Percentiles rank a stretch among this genome's conserved stretches.
phyloP scores from a whole-genome alignment of 2,113 vertebrate species.

The human region DNA sequence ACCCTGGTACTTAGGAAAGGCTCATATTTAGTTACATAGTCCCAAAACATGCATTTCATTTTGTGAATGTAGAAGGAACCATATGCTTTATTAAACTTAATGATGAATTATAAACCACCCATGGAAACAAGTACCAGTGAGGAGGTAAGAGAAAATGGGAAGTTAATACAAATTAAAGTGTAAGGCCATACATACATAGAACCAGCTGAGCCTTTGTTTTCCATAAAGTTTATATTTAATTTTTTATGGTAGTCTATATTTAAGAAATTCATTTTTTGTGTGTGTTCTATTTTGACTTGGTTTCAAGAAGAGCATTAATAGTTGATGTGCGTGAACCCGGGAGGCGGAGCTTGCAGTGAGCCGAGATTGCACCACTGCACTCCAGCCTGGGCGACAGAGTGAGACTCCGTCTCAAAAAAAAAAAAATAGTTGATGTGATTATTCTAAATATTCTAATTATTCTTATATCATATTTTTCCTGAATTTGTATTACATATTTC shows the following conservation, averaged over 20 bases:
- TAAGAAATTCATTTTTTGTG: background rate
- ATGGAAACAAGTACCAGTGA: conserved; percentile 15
- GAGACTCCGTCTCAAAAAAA: too few species aligned
- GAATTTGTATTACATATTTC: background rate
- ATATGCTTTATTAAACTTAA: conserved; percentile 63
- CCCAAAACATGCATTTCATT: conserved; percentile 53
- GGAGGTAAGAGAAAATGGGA: background rate
- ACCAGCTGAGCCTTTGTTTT: background rate
- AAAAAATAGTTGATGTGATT: background rate
- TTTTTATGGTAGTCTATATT: background rate
- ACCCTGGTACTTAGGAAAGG: background rate
- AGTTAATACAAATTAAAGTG: conserved; percentile 31
- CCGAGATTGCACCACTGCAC: too few species aligned
- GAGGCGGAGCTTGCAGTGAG: too few species aligned
- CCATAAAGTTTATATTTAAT: background rate
- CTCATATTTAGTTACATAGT: conserved; percentile 10
- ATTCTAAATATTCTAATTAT: background rate
- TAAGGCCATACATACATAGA: background rate
- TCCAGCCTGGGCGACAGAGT: too few species aligned
- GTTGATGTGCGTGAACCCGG: background rate
- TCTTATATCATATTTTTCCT: background rate
- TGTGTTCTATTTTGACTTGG: background rate
- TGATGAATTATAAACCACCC: conserved; percentile 56
- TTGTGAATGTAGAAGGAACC: conserved; percentile 25
- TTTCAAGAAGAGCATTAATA: background rate